A percentile compares a stretch with the other conserved stretches of the same genome.
Evolutionary conservation across 2,113 vertebrate species (phyloP).

Genomic region (Dasyurus viverrinus): DNA sequence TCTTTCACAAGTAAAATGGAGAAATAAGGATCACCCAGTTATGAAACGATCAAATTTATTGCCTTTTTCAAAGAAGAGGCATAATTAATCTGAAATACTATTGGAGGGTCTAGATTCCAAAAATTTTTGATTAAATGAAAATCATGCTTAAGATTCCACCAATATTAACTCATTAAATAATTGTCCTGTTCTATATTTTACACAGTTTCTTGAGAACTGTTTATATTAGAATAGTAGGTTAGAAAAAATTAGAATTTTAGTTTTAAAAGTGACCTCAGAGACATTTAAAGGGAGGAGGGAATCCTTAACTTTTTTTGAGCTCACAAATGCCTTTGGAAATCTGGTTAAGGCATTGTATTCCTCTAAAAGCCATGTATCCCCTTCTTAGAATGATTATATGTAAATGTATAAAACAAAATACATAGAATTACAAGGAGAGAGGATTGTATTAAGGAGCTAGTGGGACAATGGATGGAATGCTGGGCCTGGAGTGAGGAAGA

Average conservation of each 20-base stretch:
- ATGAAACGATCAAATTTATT: not conserved
- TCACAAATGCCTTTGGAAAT: fast-evolving
- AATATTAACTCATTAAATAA: not conserved
- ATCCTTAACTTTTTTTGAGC: not conserved
- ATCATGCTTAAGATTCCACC: not conserved
- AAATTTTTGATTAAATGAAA: not conserved
- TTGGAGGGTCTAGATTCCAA: not conserved
- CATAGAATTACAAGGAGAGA: not conserved
- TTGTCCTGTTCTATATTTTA: not conserved
- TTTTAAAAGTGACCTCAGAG: not conserved
- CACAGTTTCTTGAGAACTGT: not conserved
- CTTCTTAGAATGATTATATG: not conserved
- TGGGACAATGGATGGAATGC: not conserved
- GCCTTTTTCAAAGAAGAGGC: not conserved
- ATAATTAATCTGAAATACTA: not conserved
- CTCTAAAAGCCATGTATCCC: not conserved
- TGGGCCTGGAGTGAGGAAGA: not conserved
- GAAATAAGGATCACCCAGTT: not conserved
- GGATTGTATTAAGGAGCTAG: not conserved
- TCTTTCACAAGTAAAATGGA: not conserved
- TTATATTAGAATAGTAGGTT: not conserved
- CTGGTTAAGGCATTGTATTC: not conserved
- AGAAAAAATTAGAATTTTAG: not conserved
- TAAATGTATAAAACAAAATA: not conserved
- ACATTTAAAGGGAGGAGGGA: not conserved